Evolutionary conservation across 2,888 invertebrate genomes (phyloP).

Genomic region (Cryptus viduatorius): DNA sequence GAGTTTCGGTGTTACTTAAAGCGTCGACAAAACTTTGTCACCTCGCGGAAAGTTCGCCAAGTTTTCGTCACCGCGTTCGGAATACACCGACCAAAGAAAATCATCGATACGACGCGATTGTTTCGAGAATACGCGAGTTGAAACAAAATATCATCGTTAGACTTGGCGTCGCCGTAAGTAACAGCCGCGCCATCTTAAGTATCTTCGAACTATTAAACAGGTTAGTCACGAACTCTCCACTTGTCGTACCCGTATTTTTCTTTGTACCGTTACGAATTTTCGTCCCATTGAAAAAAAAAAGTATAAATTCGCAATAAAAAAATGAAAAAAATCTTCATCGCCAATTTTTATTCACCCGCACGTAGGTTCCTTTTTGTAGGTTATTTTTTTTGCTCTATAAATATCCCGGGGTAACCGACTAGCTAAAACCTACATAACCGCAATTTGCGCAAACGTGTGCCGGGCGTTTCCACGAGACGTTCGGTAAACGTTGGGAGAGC

Average conservation of each 20-base stretch:
- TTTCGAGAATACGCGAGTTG: not conserved
- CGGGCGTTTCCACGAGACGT: not conserved
- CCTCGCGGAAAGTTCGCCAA: not conserved
- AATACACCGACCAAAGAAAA: not conserved
- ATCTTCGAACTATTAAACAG: not conserved
- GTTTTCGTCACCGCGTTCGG: not conserved
- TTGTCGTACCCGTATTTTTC: not conserved
- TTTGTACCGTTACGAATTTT: not conserved
- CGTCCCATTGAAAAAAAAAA: not conserved
- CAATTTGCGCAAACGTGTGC: slow-evolving; percentile 2
- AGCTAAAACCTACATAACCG: slow-evolving; percentile 18
- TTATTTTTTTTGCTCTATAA: not conserved
- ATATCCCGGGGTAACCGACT: not conserved
- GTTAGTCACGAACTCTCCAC: not conserved
- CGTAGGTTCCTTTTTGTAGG: not conserved
- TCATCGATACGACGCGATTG: not conserved
- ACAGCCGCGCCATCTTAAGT: not conserved
- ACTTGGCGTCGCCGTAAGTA: not conserved
- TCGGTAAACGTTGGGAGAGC: slow-evolving; percentile 1
- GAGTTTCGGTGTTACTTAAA: not conserved
- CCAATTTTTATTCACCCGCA: not conserved
- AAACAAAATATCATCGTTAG: not conserved
- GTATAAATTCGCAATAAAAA: not conserved
- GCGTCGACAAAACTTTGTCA: not conserved
- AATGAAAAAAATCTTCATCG: not conserved